Evolutionary conservation across 2,797 vertebrate species (phyloP).

Genomic region (Morus bassanus): DNA sequence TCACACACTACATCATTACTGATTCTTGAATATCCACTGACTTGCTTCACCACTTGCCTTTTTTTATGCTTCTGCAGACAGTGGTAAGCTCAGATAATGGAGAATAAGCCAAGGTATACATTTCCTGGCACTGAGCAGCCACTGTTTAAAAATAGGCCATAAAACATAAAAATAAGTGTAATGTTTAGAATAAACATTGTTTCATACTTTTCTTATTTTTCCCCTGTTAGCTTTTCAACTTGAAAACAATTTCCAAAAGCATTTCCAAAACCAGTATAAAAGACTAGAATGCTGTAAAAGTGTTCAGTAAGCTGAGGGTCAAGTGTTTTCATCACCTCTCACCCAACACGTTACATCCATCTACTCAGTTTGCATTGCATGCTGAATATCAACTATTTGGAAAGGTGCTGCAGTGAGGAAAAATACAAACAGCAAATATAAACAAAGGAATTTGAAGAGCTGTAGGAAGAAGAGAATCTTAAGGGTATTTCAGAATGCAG

Average conservation of each 20-base stretch:
- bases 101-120: not conserved
- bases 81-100: not conserved
- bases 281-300: not conserved
- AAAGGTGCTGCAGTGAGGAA: not conserved
- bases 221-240: not conserved
- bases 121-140: not conserved
- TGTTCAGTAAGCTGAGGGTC: not conserved
- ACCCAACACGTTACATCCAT: not conserved
- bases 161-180: not conserved
- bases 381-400: not conserved
- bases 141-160: not conserved
- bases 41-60: not conserved
- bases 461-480: not conserved
- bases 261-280: not conserved
- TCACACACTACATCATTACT: not conserved
- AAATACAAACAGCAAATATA: not conserved
- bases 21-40: not conserved
- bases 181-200: not conserved
- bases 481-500: not conserved
- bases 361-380: not conserved
- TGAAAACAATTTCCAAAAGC: not conserved
- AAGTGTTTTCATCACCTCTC: not conserved
- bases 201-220: not conserved
- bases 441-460: not conserved
- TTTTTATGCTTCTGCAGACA: not conserved